Evolutionary conservation across 2,888 invertebrate species (phyloP), one percentile per base, ranked within the genome.

Genomic region (Lepidocyrtoides sp.): DNA sequence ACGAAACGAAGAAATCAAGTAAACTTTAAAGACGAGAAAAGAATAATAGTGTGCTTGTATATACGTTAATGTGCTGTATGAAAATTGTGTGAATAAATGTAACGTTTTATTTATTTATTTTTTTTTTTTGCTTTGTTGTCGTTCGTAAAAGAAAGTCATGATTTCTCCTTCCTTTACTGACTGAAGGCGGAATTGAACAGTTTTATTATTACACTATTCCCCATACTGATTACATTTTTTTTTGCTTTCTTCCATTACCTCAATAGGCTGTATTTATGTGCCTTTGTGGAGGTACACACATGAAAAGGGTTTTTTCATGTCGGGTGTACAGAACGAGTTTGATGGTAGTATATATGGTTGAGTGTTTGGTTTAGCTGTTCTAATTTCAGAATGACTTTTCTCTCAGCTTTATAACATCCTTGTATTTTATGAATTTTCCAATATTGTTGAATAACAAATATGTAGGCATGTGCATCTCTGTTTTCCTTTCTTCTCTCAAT

Each of bases 361-460:
- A 10, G 41, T 72, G 41, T 20, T 72, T 72, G n/a, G n/a, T 32
- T 41, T 36, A 23, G 4, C 23, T 66, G 44, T 48, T 60, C 83
- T 83, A 66, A 83, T 83, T 83, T 54, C 51, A n/a, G 72, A 85
- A 69, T 85, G 51, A 72, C 84, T 72, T 85, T 72, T 54, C 17
- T 29, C n/a, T 57, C 41, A 29, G 23, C 44, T 26, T 17, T 85
- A 12, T 10, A 63, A 29, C 14, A 3, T 41, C n/a, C 10, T 75
- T 23, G 44, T 29, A 83, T 44, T 66, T 72, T 54, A 85, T 85
- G 84, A 85, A 85, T 77, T 86, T 77, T 60, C 75, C 86, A 77
- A 77, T 86, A 77, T 77, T 86, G 60, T 17, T 57, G 86, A 86
- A 86, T 86, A 77, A 75, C 75, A 86, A 86, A 72, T 60, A 60